Percentiles rank a stretch among this genome's conserved stretches.
Conservation (phyloP, 1,140 invertebrate genomes). For the Ooceraea biroi region DNA sequence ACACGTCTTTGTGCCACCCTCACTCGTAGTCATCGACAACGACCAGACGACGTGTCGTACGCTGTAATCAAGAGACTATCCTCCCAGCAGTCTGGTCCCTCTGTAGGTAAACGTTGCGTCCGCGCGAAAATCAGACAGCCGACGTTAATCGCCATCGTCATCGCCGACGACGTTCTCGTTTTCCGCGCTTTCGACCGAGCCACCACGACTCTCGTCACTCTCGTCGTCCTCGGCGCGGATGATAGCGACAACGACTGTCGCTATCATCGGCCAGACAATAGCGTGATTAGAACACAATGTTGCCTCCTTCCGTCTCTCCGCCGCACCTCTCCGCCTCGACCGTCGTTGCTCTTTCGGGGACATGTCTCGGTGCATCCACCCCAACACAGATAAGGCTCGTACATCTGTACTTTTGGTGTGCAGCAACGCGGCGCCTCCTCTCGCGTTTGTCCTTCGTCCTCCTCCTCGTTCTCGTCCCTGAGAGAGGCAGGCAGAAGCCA, state of each 20-base stretch:
- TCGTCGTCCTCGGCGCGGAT: slow-evolving; percentile 45
- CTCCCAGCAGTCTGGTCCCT: slow-evolving; percentile 70
- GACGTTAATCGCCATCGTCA: slow-evolving; percentile 5
- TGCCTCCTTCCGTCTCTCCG: not conserved
- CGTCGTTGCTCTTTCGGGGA: slow-evolving; percentile 39
- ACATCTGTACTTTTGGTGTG: not conserved
- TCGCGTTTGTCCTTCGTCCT: slow-evolving; percentile 5
- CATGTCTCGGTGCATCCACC: slow-evolving; percentile 24
- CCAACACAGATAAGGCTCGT: slow-evolving; percentile 11
- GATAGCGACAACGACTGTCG: slow-evolving; percentile 53
- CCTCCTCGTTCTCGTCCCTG: too few relatives aligned
- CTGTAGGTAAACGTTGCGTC: slow-evolving; percentile 64
- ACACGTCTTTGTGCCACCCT: too few relatives aligned
- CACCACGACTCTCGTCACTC: slow-evolving; percentile 61
- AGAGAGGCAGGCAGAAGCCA: slow-evolving; percentile 73
- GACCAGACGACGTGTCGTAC: slow-evolving; percentile 18
- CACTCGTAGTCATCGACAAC: not conserved
- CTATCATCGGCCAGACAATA: slow-evolving; percentile 76
- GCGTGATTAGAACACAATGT: slow-evolving; percentile 80
- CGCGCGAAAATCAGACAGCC: slow-evolving; percentile 58
- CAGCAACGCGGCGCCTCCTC: not conserved
- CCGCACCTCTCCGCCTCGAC: slow-evolving; percentile 23
- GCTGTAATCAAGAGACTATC: slow-evolving; percentile 63
- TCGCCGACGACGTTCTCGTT: not conserved
- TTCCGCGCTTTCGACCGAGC: slow-evolving; percentile 21